Evolutionary conservation across 2,888 invertebrate species (phyloP), one percentile per base, ranked within the genome.

Genomic region (Oxyteleia sp.): DNA sequence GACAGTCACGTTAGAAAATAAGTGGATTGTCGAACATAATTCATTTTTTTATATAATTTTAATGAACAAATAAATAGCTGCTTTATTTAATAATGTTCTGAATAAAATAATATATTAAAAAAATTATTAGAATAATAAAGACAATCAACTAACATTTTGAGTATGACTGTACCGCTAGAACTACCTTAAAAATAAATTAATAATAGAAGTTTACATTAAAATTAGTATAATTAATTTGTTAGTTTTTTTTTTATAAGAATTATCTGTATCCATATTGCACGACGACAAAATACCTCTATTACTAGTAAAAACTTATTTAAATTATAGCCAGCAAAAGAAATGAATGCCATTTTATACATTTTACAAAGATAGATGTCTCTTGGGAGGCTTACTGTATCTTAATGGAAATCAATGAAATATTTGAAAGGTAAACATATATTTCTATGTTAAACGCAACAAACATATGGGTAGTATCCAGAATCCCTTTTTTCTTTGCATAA

Each of bases 381-480:
- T 15, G 15, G 38, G 59, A 45, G 57, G 26, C 11, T 41, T 43
- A 41, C 64, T 53, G 43, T 80, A 78, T 78, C 76, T 78, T 61
- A 61, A 78, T 78, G 68, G 76, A 78, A 61, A 78, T 78, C 76
- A 61, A 78, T 68, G 76, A 69, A 68, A 78, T 78, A 78, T 78
- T 57, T 61, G 32, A 45, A 45, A 53, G 51, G 13, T 38, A 13
- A 49, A 59, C n/a, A 53, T 68, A 61, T 64, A 53, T 61, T 61
- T 53, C 32, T 66, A 51, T 20, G 35, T 68, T 51, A 74, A 63
- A 43, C 15, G 16, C 4, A 13, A 51, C 61, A 35, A 69, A 57
- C 59, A 45, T 45, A 53, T 45, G 45, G 20, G 26, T 23, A 23
- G 51, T 20, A 32, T 53, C 35, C 7, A 23, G n/a, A 51, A 23